phyloP scores from a whole-genome alignment of 2,797 vertebrate species.

The Lepidocolaptes lacrymiger region DNA sequence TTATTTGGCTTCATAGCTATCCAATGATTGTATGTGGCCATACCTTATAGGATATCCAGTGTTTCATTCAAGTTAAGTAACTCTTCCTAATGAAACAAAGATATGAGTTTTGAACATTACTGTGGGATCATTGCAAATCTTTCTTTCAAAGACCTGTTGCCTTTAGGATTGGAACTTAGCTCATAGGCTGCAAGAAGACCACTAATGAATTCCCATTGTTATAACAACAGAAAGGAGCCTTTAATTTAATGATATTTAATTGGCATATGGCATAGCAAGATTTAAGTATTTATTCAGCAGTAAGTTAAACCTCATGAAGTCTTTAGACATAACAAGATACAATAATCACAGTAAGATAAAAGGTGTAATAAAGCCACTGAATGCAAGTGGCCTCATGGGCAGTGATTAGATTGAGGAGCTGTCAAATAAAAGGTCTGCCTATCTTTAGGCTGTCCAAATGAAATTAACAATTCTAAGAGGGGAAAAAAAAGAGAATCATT shows the following conservation, averaged over 20 bases:
- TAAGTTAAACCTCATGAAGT: not conserved
- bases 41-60: not conserved
- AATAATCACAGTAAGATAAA: not conserved
- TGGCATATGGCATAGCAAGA: not conserved
- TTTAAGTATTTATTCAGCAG: not conserved
- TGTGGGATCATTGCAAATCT: not conserved
- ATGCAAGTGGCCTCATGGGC: not conserved
- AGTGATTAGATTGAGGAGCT: not conserved
- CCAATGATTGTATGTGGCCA: rapidly evolving
- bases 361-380: not conserved
- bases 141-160: not conserved
- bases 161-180: not conserved
- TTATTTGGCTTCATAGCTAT: not conserved
- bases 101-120: not conserved
- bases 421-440: not conserved
- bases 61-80: not conserved
- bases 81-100: not conserved
- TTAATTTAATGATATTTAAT: constrained; percentile 3
- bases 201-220: not conserved
- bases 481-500: not conserved
- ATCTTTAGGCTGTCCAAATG: not conserved
- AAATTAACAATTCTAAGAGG: not conserved
- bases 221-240: not conserved
- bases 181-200: not conserved
- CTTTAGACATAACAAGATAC: not conserved